Evolutionary conservation across 2,888 invertebrate species (phyloP), one percentile per base, ranked within the genome.

Genomic region (Drosophila birchii): DNA sequence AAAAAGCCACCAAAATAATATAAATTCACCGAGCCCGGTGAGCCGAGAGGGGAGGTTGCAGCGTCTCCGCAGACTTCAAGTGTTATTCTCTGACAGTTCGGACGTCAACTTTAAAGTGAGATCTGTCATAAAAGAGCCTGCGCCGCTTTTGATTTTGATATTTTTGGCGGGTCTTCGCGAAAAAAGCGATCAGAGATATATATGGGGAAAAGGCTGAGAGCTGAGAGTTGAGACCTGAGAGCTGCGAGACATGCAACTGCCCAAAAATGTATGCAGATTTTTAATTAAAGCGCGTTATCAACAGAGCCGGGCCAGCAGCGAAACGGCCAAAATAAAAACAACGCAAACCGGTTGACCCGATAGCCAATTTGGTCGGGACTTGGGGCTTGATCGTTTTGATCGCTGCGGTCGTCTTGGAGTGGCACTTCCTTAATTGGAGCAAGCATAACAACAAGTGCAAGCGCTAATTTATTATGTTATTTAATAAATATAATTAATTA

Each of bases 241-340:
- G 47, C 49, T 16, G 55, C 41, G 49, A 49, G 68, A 38, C 68
- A 49, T 64, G 76, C 76, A 81, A 78, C 79, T 70, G 76, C 78
- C 84, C 81, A 86, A 84, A 84, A 84, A 78, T 81, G 71, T 86
- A 84, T 84, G 84, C 86, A 86, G 84, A 84, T 84, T 86, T 86
- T 86, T 84, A 84, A 84, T 84, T 84, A 84, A 84, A 81, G 74
- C 80, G 76, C 76, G 81, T 84, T 84, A 84, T 84, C 84, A 84
- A 79, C 78, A 72, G 57, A 69, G 45, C 51, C 63, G 29, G 66
- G 45, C 54, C 54, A 54, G 39, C 70, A 63, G 47, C 8, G 51
- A 68, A 72, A 56, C 44, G 44, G 49, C 32, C 39, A 26, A 77
- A 67, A 56, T 61, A 26, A 75, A 62, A 79, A 18, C 54, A 70